phyloP scores from a whole-genome alignment of 2,797 vertebrate genomes.

The Babyrousa celebensis region DNA sequence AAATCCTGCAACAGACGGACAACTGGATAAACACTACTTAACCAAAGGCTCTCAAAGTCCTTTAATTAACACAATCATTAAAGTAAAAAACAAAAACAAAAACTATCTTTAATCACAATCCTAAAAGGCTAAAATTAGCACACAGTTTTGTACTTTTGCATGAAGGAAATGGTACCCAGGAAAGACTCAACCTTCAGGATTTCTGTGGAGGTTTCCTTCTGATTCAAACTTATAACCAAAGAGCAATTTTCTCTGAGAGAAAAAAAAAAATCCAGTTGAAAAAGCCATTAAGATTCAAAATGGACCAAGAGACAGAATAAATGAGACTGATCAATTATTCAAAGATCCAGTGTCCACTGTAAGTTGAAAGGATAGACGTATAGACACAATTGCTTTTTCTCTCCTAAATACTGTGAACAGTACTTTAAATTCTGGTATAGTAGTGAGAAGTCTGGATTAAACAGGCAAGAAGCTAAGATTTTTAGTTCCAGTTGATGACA shows the following conservation, averaged over 20 bases:
- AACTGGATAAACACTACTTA: conserved; percentile 69
- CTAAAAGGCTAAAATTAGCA: conserved; percentile 61
- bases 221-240: conserved; percentile 34
- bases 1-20: conserved; percentile 38
- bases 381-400: conserved; percentile 1
- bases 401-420: conserved; percentile 53
- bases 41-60: conserved; percentile 61
- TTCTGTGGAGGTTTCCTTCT: conserved; percentile 19
- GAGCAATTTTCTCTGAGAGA: conserved; percentile 28
- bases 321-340: conserved; percentile 79
- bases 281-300: conserved; percentile 23
- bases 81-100: not conserved
- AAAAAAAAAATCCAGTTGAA: not conserved
- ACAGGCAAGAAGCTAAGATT: conserved; percentile 10
- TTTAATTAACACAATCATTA: conserved; percentile 58
- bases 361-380: not conserved
- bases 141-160: not conserved
- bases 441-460: not conserved
- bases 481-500: conserved; percentile 38
- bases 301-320: conserved; percentile 41
- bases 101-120: not conserved
- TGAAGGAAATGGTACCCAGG: not conserved
- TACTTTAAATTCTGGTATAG: not conserved
- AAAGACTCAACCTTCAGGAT: conserved; percentile 27
- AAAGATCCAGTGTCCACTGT: conserved; percentile 83